Base-by-base conservation (phyloP, 2,888 invertebrate genomes). In the Lymantria monacha region DNA sequence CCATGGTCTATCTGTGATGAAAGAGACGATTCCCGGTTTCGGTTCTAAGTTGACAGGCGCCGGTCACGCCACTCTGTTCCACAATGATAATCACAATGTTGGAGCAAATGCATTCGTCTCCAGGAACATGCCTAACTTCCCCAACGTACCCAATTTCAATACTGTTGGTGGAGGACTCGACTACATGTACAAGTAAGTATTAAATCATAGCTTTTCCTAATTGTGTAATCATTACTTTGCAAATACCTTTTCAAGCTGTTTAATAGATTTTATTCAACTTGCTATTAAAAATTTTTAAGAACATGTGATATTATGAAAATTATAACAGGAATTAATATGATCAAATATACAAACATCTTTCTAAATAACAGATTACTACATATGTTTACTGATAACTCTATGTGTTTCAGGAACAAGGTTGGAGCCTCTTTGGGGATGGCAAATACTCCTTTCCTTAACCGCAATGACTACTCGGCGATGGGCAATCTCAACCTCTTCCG, bases 21-120 rank as follows among this genome's bases (percentile, higher is more conserved):
- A 73, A 10, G 70, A 61, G 12, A 70, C 69, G 38, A 61, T 76
- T 9, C 75, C 79, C 0, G 57, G 60, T 36, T 67, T 75, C 42
- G 80, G 71, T 7, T 45, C 72, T 53, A 76, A 74, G 59, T 51
- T 80, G 37, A 76, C 79, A 0, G 81, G 70, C 0, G 70, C 79
- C 1, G 79, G 69, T 3, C 66, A 66, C 9, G 42, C 74, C 3
- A 79, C 73, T 46, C 47, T 82, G 13, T 53, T 80, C 43, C 57
- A 76, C 55, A 74, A 70, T 15, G 69, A 53, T 12, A 42, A 48
- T 0, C 56, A 64, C n/a, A 51, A 62, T 1, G 42, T 66, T 2
- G 51, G 45, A 3, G 49, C 56, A 0, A 48, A 42, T 0, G 63
- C 49, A 1, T 66, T 63, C 9, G 3, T 66, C 8, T 51, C 59